Base-by-base conservation (phyloP, 2,113 vertebrate species). In the Lycocorax pyrrhopterus region DNA sequence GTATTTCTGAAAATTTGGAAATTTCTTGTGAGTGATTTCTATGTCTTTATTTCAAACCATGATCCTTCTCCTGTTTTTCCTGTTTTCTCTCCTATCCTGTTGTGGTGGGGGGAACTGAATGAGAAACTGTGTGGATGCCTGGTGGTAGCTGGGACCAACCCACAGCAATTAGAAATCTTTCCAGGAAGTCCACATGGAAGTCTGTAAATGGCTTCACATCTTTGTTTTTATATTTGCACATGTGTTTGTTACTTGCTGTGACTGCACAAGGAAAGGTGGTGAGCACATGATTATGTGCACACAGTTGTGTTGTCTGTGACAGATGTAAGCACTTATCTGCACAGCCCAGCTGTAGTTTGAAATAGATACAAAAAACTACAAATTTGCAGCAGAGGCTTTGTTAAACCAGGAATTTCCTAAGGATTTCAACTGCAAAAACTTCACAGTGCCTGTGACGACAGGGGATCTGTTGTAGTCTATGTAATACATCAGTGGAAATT, bases 401-500 rank as follows among this genome's bases (percentile, higher is more conserved):
- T 63, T 58, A 79, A 37, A 88, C 2, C 39, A 27, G 8, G 30
- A 79, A 63, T 29, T 80, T 75, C 46, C 52, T 27, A 78, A 10
- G 13, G 37, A 75, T 71, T 78, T 51, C 16, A 90, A 43, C 39
- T 33, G 29, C 39, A 90, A 33, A 71, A 85, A n/a, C n/a, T 78
- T n/a, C 53, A 20, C 33, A 25, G 14, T n/a, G 33, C 14, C 41
- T 59, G 52, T 23, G 10, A 55, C 8, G 15, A 62, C 7, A 37
- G 21, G 3, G 17, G 5, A 71, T 58, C 41, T 58, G 14, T 12
- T 60, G 6, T 5, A 76, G 33, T 22, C 30, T 8, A 51, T 2
- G 2, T 35, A 60, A 60, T 4, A 60, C 0, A 0, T 12, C 32
- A 52, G 7, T 47, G n/a, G 43, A 71, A 88, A 74, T n/a, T 9